Evolutionary conservation across 2,888 invertebrate genomes (phyloP), one percentile per base, ranked within the genome.

Genomic region (Cerastoderma edule): DNA sequence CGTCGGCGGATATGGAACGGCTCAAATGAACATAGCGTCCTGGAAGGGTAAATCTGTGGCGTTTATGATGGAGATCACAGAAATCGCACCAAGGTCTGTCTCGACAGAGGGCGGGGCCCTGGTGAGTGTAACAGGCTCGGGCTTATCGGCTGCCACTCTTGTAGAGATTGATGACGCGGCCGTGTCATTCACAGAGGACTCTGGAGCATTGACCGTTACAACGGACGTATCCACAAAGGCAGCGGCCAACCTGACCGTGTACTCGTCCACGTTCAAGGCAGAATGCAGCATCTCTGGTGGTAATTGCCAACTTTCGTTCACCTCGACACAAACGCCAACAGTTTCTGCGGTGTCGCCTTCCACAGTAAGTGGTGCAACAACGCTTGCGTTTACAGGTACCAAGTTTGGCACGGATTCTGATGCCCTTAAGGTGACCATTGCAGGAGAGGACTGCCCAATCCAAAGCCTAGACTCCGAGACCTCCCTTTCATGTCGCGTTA

Each of bases 371-470:
- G 80, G 75, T 13, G 50, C 68, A 1, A 79, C 77, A 16, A 66
- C 64, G 2, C 48, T 88, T 13, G 83, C 78, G 6, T 53, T 89
- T 3, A 64, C 75, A 16, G 89, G 88, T 3, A 72, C 69, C 19
- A 72, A 68, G 10, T 81, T 89, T 54, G 83, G 77, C 6, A 53
- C 71, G 2, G 64, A 68, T 1, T 8, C 67, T 0, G 22, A 57
- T 2, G 68, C 80, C 2, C 74, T 83, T 13, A 54, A 50, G 1
- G 86, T 89, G 0, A 70, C 22, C 0, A 71, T 91, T 16, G 89
- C 85, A 13, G 87, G 84, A 2, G 85, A 84, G 16, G 33, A 30
- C 5, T 90, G 89, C 53, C 46, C 65, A 0, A 72, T 84, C 0
- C 63, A 80, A 5, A 57, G n/a, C 3, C 67, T 80, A 0, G 28